Evolutionary conservation across 2,113 vertebrate genomes (phyloP), one percentile per base, ranked within the genome.

Genomic region (Petromus typicus): DNA sequence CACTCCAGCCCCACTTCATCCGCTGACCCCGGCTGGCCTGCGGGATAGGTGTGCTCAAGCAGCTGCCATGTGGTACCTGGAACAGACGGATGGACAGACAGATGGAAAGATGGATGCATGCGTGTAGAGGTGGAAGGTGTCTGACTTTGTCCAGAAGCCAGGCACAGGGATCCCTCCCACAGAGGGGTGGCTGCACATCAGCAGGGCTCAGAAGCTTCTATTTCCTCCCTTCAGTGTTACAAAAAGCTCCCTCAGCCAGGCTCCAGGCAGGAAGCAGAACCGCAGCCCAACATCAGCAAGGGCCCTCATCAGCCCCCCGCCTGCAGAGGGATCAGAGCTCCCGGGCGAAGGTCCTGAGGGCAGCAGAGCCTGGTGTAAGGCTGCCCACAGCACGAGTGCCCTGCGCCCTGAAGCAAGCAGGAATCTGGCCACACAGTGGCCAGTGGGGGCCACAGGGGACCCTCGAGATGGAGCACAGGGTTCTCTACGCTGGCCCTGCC

Each of bases 61-160:
- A 8, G 1, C 45, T n/a, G 48, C 16, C 18, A 56, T 4, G 8
- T 27, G 2, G 18, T 4, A 8, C 76, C 48, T 40, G 56, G 80
- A n/a, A n/a, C n/a, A n/a, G n/a, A n/a, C n/a, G n/a, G n/a, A n/a
- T n/a, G n/a, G n/a, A n/a, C n/a, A n/a, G 16, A 30, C 43, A 59
- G 45, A 30, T 1, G 7, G 45, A 69, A 5, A n/a, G 66, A n/a
- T 13, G 0, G 12, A 22, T 13, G 22, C 34, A 30, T 1, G 12
- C 25, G 25, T 13, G 64, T 5, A 34, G n/a, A 25, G 37, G 11
- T 11, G 23, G 66, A 18, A 48, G 1, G 12, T 9, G 20, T 22
- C 80, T 84, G 67, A 32, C 23, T 23, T 45, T 7, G 4, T 59
- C 23, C 43, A 51, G 32, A 27, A 43, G 81, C 17, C 79, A 30